Evolutionary conservation across 2,113 vertebrate genomes (phyloP).

Genomic region (Oryzias melastigma): DNA sequence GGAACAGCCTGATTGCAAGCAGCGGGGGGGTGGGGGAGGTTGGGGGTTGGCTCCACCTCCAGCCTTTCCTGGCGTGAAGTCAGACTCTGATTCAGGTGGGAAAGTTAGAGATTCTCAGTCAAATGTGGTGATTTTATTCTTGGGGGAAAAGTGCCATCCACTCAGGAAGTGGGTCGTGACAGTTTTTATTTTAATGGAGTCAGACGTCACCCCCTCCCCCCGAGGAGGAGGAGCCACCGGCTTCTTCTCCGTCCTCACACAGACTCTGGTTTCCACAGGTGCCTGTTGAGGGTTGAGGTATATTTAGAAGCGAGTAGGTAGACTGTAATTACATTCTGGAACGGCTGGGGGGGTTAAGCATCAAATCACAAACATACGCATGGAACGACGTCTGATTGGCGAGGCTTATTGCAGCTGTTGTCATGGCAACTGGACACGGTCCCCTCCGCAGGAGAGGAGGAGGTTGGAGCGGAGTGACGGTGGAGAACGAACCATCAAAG

Average conservation of each 20-base stretch:
- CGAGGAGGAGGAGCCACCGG: constrained; percentile 5
- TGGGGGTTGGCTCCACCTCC: too few relatives aligned
- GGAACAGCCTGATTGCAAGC: too few relatives aligned
- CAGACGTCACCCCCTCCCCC: constrained; percentile 21
- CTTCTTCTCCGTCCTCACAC: constrained; percentile 13
- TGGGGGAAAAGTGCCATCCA: too few relatives aligned
- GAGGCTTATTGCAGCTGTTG: constrained; percentile 61
- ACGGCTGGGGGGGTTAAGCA: constrained; percentile 38
- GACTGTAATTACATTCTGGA: constrained; percentile 70
- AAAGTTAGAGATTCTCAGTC: too few relatives aligned
- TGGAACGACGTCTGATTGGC: constrained; percentile 55
- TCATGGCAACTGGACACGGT: constrained; percentile 72
- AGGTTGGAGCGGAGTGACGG: constrained; percentile 10
- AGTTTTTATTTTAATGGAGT: constrained; percentile 10
- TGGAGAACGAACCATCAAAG: constrained; percentile 10
- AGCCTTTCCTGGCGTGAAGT: too few relatives aligned
- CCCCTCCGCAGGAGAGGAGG: constrained; percentile 29
- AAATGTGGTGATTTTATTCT: too few relatives aligned
- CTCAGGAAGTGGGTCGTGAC: too few relatives aligned
- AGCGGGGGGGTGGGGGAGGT: too few relatives aligned
- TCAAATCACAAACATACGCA: constrained; percentile 15
- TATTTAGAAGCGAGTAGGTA: constrained; percentile 72
- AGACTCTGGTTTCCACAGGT: constrained; percentile 44
- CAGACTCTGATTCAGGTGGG: too few relatives aligned
- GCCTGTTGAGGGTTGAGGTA: constrained; percentile 48